Percentiles rank a stretch among this genome's conserved stretches.
phyloP scores from a whole-genome alignment of 2,888 invertebrate species.

The Dioctria rufipes region DNA sequence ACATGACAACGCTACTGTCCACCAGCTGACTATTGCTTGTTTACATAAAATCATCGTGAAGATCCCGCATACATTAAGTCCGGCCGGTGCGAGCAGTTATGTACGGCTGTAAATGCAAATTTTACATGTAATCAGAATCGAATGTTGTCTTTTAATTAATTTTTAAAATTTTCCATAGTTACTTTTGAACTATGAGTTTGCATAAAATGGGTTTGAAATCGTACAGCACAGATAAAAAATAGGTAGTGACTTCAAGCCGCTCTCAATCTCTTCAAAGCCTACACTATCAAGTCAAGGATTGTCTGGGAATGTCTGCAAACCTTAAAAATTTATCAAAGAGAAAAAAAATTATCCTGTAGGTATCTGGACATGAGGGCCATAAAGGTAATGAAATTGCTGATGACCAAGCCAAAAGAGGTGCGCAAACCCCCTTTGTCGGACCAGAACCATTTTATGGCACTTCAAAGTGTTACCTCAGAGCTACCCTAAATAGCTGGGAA shows the following conservation, averaged over 20 bases:
- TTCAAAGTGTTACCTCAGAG: too few species aligned
- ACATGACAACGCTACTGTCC: neutral
- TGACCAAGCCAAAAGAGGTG: too few species aligned
- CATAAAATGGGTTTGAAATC: neutral
- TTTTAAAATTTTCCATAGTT: neutral
- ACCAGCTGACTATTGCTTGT: neutral
- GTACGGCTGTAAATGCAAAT: neutral
- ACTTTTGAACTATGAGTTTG: neutral
- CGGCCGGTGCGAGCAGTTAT: neutral
- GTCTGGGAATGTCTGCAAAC: too few species aligned
- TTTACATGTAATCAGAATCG: neutral
- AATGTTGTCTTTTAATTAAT: neutral
- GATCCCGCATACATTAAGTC: neutral
- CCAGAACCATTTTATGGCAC: too few species aligned
- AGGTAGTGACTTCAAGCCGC: neutral
- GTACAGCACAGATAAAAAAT: neutral
- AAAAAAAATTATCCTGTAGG: too few species aligned
- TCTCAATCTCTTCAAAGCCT: too few species aligned
- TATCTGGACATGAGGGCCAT: too few species aligned
- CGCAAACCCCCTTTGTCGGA: too few species aligned
- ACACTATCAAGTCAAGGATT: too few species aligned
- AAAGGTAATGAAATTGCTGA: too few species aligned
- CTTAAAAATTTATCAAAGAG: too few species aligned
- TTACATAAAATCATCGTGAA: conserved; percentile 29
- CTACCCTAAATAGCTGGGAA: too few species aligned